Conservation (phyloP, 2,888 invertebrate genomes). For the Zaprionus obscuricornis region DNA sequence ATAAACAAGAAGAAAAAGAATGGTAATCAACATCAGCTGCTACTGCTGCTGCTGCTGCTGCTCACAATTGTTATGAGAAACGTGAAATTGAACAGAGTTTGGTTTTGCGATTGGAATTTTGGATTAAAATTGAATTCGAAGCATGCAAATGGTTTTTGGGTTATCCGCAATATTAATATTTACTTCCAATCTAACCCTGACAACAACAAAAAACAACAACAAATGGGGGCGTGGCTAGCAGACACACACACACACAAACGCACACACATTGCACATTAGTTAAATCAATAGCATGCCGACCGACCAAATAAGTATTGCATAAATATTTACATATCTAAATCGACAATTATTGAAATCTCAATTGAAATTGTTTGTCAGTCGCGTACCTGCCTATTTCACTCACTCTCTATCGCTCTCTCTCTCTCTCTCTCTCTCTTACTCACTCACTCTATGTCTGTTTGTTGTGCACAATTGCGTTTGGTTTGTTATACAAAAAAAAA, state of each 20-base stretch:
- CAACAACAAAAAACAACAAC: constrained; percentile 3
- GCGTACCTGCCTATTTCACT: constrained; percentile 12
- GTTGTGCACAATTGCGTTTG: constrained; percentile 21
- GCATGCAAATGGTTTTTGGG: constrained; percentile 32
- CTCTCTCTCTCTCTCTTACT: too few species aligned
- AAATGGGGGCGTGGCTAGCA: constrained; percentile 8
- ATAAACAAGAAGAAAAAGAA: too few species aligned
- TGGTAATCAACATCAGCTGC: too few species aligned
- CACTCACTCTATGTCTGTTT: constrained; percentile 6
- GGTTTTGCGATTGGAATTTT: too few species aligned
- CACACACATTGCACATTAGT: constrained; percentile 62
- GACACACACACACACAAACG: constrained; percentile 13
- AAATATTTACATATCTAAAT: constrained; percentile 81
- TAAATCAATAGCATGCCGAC: constrained; percentile 65
- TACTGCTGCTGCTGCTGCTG: too few species aligned
- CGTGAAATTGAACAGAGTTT: too few species aligned
- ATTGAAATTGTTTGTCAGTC: constrained; percentile 72
- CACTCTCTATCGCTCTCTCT: too few species aligned
- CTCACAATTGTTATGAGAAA: too few species aligned
- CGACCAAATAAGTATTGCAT: constrained; percentile 62
- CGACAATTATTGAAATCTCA: constrained; percentile 81
- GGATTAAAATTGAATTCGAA: too few species aligned
- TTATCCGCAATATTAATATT: constrained; percentile 44
- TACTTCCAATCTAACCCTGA: too few species aligned
- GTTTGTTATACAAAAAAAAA: constrained; percentile 32